Evolutionary conservation across 1,140 invertebrate genomes (phyloP).

Genomic region (Meloidogyne exigua): DNA sequence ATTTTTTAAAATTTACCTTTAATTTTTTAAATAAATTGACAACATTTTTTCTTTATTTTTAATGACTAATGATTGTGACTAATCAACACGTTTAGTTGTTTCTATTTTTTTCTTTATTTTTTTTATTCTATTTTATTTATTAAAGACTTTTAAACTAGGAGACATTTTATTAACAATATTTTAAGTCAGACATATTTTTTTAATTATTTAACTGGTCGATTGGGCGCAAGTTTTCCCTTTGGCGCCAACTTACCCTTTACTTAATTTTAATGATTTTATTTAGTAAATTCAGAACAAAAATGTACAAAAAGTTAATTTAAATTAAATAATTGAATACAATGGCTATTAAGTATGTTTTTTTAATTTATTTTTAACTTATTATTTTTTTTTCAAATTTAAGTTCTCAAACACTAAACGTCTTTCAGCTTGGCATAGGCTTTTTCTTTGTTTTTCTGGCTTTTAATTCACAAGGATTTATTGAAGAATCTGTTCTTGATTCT

Average conservation of each 20-base stretch:
- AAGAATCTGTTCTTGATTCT: constrained; percentile 43
- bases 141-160: not conserved
- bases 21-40: too few relatives aligned
- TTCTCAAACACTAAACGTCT: constrained; percentile 43
- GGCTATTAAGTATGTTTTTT: not conserved
- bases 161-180: too few relatives aligned
- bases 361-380: not conserved
- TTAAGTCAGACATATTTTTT: too few relatives aligned
- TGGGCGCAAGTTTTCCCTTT: too few relatives aligned
- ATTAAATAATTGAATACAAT: not conserved
- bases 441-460: constrained; percentile 54
- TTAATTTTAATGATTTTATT: too few relatives aligned
- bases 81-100: not conserved
- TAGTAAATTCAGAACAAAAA: too few relatives aligned
- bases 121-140: not conserved
- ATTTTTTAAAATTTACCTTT: too few relatives aligned
- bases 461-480: constrained; percentile 50
- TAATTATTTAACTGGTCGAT: too few relatives aligned
- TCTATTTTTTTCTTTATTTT: not conserved
- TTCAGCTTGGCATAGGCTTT: constrained; percentile 51
- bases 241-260: too few relatives aligned
- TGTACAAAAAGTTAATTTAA: not conserved
- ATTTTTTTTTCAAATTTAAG: not conserved
- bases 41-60: not conserved
- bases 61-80: not conserved